These are phyloP conservation scores for Apodemia duryi DNA, from an alignment of 2,888 invertebrate species.

Conservation along the genomic window DNA sequence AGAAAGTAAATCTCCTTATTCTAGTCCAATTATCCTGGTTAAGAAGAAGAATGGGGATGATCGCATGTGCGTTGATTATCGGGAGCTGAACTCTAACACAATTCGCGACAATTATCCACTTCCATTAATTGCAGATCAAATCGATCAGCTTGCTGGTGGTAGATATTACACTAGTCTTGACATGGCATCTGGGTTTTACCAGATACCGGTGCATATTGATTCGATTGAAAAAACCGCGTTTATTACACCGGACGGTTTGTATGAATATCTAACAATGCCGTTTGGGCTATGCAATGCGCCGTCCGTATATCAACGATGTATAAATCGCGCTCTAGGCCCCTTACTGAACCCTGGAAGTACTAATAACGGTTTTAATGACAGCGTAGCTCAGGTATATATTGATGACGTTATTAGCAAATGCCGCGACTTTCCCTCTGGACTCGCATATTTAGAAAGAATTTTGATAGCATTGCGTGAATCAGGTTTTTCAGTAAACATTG, in stretches of 20 bases:
- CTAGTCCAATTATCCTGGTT: slow-evolving; percentile 28
- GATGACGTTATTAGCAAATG: slow-evolving; percentile 36
- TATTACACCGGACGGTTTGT: slow-evolving; percentile 35
- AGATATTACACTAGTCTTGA: slow-evolving; percentile 27
- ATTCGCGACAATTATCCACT: slow-evolving; percentile 32
- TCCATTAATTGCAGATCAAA: slow-evolving; percentile 32
- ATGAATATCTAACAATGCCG: too few relatives aligned
- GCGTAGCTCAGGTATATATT: slow-evolving; percentile 32
- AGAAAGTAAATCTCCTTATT: slow-evolving; percentile 27
- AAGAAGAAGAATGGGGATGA: slow-evolving; percentile 34
- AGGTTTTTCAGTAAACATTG: neutral
- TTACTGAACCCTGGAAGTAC: slow-evolving; percentile 8
- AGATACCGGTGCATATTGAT: slow-evolving; percentile 26
- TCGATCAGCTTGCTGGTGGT: slow-evolving; percentile 29
- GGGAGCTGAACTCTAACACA: slow-evolving; percentile 32
- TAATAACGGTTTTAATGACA: slow-evolving; percentile 11
- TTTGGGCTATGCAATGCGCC: slow-evolving; percentile 30
- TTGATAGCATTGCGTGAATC: too few relatives aligned
- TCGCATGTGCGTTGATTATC: slow-evolving; percentile 35
- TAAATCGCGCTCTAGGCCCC: slow-evolving; percentile 24
- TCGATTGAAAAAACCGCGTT: slow-evolving; percentile 31
- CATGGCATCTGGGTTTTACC: slow-evolving; percentile 32
- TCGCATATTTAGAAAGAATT: slow-evolving; percentile 15
- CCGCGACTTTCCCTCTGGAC: slow-evolving; percentile 23
- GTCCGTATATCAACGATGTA: slow-evolving; percentile 32